Evolutionary conservation across 2,888 invertebrate genomes (phyloP).

Genomic region (Iselma pallidipennis): DNA sequence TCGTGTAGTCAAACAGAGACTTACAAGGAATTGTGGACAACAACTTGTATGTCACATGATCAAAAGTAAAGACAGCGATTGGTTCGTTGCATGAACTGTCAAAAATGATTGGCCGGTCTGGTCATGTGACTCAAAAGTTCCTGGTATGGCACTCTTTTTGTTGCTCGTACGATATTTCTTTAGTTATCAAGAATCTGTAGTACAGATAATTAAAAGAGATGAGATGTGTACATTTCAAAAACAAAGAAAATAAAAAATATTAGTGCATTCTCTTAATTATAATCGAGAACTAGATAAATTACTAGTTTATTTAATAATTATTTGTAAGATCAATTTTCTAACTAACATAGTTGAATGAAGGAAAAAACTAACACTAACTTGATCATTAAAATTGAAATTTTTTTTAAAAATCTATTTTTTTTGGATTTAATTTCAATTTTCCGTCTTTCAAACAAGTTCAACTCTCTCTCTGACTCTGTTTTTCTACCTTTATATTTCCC

Average conservation of each 20-base stretch:
- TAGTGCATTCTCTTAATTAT: not conserved
- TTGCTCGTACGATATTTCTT: not conserved
- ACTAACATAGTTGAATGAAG: not conserved
- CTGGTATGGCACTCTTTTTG: not conserved
- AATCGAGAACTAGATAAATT: slow-evolving; percentile 1
- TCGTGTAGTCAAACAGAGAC: too few species aligned
- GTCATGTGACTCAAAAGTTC: too few species aligned
- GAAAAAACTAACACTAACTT: too few species aligned
- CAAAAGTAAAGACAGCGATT: too few species aligned
- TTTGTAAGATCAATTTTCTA: not conserved
- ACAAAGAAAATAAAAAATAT: not conserved
- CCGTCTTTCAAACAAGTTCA: not conserved
- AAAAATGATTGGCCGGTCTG: too few species aligned
- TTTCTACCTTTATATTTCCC: not conserved
- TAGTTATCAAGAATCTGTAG: not conserved
- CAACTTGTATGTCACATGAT: too few species aligned
- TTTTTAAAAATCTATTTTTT: not conserved
- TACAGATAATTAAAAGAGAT: not conserved
- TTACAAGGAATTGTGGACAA: too few species aligned
- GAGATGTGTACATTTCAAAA: not conserved
- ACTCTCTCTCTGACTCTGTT: not conserved
- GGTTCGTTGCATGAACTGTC: too few species aligned
- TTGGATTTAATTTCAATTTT: not conserved
- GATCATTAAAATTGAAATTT: not conserved
- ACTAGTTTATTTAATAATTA: not conserved